These are phyloP conservation scores for Leptopilina drosophilae DNA, from an alignment of 2,888 invertebrate genomes.

Conservation along the genomic window DNA sequence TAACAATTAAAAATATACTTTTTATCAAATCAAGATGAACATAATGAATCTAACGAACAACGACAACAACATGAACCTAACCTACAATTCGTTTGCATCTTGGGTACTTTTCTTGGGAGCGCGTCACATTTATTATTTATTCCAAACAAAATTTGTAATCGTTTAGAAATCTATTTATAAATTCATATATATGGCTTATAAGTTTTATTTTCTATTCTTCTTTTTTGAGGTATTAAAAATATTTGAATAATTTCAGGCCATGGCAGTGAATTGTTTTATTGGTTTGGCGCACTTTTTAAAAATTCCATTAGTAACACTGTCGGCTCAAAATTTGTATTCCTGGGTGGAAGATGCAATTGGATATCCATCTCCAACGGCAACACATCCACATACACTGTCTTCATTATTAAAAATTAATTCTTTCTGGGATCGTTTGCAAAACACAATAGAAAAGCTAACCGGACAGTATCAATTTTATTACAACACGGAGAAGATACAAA, in stretches of 20 bases:
- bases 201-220: no score
- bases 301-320: slow-evolving; percentile 79
- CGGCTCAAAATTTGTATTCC: slow-evolving; percentile 79
- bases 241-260: slow-evolving; percentile 68
- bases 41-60: no score
- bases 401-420: slow-evolving; percentile 43
- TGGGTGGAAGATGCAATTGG: slow-evolving; percentile 80
- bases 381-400: slow-evolving; percentile 76
- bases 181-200: no score
- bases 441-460: slow-evolving; percentile 40
- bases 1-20: no score
- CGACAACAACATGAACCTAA: no score
- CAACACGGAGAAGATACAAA: slow-evolving; percentile 49
- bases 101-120: no score
- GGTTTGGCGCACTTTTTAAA: slow-evolving; percentile 80
- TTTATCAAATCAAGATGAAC: no score
- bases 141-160: no score
- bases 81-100: no score
- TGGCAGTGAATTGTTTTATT: slow-evolving; percentile 81
- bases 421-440: slow-evolving; percentile 59
- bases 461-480: slow-evolving; percentile 22
- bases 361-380: slow-evolving; percentile 80
- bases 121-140: no score
- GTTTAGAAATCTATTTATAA: no score
- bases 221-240: no score